phyloP scores from a whole-genome alignment of 2,113 vertebrate species.

The Microcebus lehilahytsara region DNA sequence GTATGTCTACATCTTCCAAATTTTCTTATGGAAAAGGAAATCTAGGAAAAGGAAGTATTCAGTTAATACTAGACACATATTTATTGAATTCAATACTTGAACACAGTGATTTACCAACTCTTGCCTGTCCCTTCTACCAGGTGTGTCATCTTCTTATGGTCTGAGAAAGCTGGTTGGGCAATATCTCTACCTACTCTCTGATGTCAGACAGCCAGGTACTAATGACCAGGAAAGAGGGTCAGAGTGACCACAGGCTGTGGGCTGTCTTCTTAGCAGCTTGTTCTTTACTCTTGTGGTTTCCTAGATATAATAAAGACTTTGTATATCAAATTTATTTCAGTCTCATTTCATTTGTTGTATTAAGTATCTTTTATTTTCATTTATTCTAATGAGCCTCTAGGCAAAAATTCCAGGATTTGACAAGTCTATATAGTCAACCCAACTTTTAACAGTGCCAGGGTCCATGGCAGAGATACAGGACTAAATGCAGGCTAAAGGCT shows the following conservation, averaged over 20 bases:
- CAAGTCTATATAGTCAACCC: background rate
- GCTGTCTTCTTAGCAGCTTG: background rate
- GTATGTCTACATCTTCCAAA: background rate
- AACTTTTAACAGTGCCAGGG: background rate
- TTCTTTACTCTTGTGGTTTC: background rate
- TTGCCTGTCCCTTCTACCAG: background rate
- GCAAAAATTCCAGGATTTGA: background rate
- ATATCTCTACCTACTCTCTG: background rate
- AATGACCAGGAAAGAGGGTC: background rate
- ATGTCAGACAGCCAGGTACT: background rate
- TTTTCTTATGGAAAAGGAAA: background rate
- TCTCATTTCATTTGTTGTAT: slow-evolving; percentile 4
- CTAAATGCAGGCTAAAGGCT: background rate
- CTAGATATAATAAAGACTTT: slow-evolving; percentile 30
- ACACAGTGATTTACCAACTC: background rate
- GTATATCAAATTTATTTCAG: background rate
- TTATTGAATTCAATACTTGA: background rate
- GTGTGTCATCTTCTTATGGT: background rate
- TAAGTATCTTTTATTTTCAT: slow-evolving; percentile 48
- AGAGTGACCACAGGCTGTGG: fast-evolving
- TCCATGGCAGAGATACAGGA: background rate
- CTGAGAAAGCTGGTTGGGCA: background rate
- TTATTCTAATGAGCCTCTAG: background rate
- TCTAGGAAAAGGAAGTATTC: too few species aligned
- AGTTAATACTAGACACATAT: background rate